Evolutionary conservation across 2,888 invertebrate species (phyloP).

Genomic region (Xestoiulus laeticollis): DNA sequence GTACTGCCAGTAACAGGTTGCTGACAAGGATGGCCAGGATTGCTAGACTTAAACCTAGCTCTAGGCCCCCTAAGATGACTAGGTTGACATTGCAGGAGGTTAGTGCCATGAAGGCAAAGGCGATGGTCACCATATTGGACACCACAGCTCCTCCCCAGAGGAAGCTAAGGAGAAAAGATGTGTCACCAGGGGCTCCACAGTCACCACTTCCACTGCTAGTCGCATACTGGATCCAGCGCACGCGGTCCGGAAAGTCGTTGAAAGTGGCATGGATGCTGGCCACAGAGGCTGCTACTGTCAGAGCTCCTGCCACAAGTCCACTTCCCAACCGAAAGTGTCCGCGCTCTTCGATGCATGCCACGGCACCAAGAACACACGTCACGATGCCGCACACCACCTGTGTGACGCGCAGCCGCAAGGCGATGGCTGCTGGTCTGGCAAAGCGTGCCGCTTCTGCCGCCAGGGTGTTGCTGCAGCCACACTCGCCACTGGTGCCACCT

Average conservation of each 20-base stretch:
- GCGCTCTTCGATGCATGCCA: conserved; percentile 56
- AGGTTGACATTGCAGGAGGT: conserved; percentile 46
- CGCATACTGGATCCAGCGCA: conserved; percentile 51
- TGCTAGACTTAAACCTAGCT: conserved; percentile 27
- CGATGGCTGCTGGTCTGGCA: conserved; percentile 53
- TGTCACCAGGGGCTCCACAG: conserved; percentile 17
- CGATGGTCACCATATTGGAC: conserved; percentile 53
- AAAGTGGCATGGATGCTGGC: conserved; percentile 54
- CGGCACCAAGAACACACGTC: conserved; percentile 54
- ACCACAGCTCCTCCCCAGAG: conserved; percentile 51
- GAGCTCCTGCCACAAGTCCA: conserved; percentile 50
- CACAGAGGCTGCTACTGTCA: conserved; percentile 51
- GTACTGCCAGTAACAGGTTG: conserved; percentile 48
- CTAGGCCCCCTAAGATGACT: conserved; percentile 47
- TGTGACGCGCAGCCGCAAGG: conserved; percentile 56
- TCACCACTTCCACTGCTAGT: neutral
- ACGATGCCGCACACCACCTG: conserved; percentile 56
- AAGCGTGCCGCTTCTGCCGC: neutral
- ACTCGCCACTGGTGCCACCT: neutral
- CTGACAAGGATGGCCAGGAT: conserved; percentile 46
- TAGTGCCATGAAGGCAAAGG: conserved; percentile 52
- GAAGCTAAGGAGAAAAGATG: conserved; percentile 45
- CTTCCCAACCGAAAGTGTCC: conserved; percentile 52
- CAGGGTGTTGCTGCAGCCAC: neutral
- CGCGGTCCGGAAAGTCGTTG: conserved; percentile 8